phyloP scores from a whole-genome alignment of 1,140 invertebrate species.

The Brachionus koreanus region DNA sequence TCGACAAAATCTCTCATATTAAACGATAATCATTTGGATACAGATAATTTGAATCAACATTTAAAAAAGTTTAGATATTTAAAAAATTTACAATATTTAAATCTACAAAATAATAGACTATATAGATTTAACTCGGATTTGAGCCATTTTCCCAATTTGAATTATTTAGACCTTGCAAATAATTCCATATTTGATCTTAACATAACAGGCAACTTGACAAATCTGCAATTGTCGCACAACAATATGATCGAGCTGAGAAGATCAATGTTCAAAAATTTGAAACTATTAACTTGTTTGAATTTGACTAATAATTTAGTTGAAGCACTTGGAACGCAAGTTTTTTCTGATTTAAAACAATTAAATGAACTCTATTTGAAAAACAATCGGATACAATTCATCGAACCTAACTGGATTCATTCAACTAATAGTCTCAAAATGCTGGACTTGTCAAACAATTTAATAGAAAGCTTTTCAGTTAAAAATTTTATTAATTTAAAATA shows the following conservation, averaged over 20 bases:
- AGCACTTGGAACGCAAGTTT: not conserved
- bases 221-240: not conserved
- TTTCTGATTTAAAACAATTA: not conserved
- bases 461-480: not conserved
- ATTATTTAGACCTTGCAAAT: not conserved
- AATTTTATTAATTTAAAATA: slow-evolving; percentile 4
- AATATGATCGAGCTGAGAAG: not conserved
- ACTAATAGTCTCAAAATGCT: not conserved
- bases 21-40: not conserved
- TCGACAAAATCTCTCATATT: not conserved
- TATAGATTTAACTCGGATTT: not conserved
- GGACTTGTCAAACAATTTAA: not conserved
- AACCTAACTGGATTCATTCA: not conserved
- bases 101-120: not conserved
- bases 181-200: not conserved
- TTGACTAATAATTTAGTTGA: not conserved
- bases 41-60: not conserved
- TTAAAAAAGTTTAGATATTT: not conserved
- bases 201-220: not conserved
- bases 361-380: not conserved
- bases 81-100: not conserved
- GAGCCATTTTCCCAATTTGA: not conserved
- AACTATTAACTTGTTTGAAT: not conserved
- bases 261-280: not conserved
- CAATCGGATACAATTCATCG: not conserved